A percentile compares a stretch with the other conserved stretches of the same genome.
Conservation (phyloP, 2,888 invertebrate genomes). For the Meliscaeva auricollis region DNA sequence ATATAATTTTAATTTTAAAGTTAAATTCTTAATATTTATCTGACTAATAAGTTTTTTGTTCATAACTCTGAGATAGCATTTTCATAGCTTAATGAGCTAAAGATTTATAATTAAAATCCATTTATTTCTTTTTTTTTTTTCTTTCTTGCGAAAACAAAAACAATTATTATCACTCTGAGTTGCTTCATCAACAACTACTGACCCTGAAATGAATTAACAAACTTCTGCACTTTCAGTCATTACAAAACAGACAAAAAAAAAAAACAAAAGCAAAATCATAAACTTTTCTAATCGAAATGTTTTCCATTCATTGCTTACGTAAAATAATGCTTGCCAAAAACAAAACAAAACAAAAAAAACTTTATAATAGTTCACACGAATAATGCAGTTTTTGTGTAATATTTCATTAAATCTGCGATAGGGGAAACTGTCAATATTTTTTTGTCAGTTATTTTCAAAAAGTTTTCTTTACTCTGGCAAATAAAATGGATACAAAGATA, state of each 20-base stretch:
- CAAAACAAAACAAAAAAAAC: not conserved
- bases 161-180: not conserved
- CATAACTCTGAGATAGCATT: too few species aligned
- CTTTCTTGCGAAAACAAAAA: not conserved
- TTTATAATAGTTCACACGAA: constrained; percentile 10
- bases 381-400: constrained; percentile 41
- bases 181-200: not conserved
- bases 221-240: constrained; percentile 1
- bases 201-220: constrained; percentile 15
- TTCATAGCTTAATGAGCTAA: too few species aligned
- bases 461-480: constrained; percentile 24
- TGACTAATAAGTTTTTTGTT: too few species aligned
- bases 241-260: not conserved
- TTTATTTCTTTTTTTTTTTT: not conserved
- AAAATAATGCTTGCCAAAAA: not conserved
- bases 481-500: constrained; percentile 42
- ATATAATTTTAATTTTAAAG: too few species aligned
- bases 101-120: too few species aligned
- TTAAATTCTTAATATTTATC: too few species aligned
- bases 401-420: constrained; percentile 58
- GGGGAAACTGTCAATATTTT: constrained; percentile 41
- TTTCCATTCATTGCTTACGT: constrained; percentile 31
- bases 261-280: constrained; percentile 16
- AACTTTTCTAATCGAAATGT: constrained; percentile 42
- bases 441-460: constrained; percentile 23